Base-by-base conservation (phyloP, 2,888 invertebrate species). In the Zhuqinia jingwanae region DNA sequence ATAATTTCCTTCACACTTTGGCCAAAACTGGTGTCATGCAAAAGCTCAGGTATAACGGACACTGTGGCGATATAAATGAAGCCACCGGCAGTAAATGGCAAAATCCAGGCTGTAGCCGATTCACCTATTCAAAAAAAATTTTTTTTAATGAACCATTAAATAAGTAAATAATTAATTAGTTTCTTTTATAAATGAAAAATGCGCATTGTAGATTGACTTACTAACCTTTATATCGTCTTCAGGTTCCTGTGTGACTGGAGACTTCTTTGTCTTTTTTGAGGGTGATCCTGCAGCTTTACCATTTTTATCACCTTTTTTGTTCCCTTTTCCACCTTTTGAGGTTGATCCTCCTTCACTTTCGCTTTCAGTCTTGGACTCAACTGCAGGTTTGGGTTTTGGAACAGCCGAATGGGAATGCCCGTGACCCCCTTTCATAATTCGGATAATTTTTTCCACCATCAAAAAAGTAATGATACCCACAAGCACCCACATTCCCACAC, bases 61-160 rank as follows among this genome's bases (percentile, higher is more conserved):
- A 99, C 99, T 20, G 99, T 97, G 22, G 99, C 99, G 91, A 99
- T 99, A 92, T 99, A 99, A 92, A 99, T 99, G 92, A 99, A 99
- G n/a, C 99, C 98, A 89, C 98, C 99, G 60, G 99, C 99, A 27
- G 99, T 99, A 91, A 99, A 99, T 15, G 99, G 99, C 83, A 99
- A 93, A 79, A 99, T 96, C 95, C 98, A 97, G 6, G 95, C 94
- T 11, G 96, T 95, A 0, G 97, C 96, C 88, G 96, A 93, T 76
- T 94, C 93, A 85, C 95, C 95, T 92, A 94, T 58, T 76, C 11
- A 60, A 75, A 56, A 15, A 53, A 65, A n/a, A 13, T 80, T 36
- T 50, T 50, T 68, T 17, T 27, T 65, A 68, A 45, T 5, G 47
- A 8, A 11, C 6, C 47, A 30, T 8, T 2, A 47, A 27, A 25